A percentile compares a stretch with the other conserved stretches of the same genome.
Conservation (phyloP, 2,888 invertebrate species). For the Catonia carolina region DNA sequence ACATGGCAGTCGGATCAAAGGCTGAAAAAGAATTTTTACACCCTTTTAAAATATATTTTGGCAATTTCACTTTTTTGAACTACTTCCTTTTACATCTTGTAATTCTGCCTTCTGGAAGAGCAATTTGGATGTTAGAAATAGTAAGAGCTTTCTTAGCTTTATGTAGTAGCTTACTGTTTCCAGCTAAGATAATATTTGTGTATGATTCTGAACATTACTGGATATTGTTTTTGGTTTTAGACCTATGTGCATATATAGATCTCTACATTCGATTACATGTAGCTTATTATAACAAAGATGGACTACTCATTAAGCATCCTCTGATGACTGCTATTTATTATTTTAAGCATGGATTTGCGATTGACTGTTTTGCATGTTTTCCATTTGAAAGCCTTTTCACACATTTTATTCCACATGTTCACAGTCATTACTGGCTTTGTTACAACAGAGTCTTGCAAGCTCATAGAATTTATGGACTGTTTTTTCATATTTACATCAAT, state of each 20-base stretch:
- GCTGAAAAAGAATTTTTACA: conserved; percentile 1
- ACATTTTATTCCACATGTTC: background rate
- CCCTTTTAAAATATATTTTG: background rate
- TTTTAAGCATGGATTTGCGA: background rate
- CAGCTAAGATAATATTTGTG: background rate
- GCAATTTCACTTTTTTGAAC: background rate
- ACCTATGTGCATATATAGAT: background rate
- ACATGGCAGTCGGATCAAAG: background rate
- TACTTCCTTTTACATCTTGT: background rate
- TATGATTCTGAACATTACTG: no score
- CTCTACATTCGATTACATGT: background rate
- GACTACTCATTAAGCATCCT: background rate
- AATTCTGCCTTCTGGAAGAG: background rate
- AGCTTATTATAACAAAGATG: conserved; percentile 2
- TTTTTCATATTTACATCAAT: background rate
- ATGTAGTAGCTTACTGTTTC: background rate
- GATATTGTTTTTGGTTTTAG: no score
- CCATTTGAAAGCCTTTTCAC: background rate
- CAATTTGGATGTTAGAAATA: background rate
- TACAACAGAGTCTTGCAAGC: background rate
- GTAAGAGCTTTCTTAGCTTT: background rate
- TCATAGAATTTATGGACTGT: background rate
- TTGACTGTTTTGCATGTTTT: background rate
- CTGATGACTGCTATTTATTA: background rate
- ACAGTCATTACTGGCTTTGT: background rate